phyloP scores from a whole-genome alignment of 2,888 invertebrate species.

The Chrysopilus asiliformis region DNA sequence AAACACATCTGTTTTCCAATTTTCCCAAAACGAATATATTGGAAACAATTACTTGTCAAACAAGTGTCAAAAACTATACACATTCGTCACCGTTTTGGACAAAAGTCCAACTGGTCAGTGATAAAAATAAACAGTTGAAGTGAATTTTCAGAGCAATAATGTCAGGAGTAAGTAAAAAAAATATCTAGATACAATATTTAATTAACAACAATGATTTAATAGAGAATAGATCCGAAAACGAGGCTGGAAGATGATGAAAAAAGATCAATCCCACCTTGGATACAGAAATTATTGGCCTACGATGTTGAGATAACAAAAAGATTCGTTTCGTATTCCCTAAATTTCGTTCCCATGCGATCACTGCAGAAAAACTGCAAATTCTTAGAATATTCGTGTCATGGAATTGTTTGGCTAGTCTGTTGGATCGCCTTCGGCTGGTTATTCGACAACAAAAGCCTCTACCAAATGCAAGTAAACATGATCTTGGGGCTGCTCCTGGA shows the following conservation, averaged over 20 bases:
- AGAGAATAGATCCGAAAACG: no score
- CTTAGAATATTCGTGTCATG: constrained; percentile 67
- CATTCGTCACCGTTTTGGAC: no score
- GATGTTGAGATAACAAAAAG: constrained; percentile 27
- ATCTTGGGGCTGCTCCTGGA: constrained; percentile 67
- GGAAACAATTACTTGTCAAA: no score
- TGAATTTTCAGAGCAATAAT: no score
- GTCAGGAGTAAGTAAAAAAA: no score
- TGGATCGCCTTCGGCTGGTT: constrained; percentile 70
- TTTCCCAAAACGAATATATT: no score
- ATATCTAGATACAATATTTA: no score
- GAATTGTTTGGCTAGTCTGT: constrained; percentile 68
- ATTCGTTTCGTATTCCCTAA: constrained; percentile 24
- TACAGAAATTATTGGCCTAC: constrained; percentile 20
- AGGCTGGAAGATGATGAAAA: constrained; percentile 7
- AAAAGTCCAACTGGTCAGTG: no score
- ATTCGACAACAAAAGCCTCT: constrained; percentile 49
- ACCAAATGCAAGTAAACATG: constrained; percentile 76
- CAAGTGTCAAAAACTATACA: no score
- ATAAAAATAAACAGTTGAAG: no score
- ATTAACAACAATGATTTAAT: no score
- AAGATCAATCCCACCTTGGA: constrained; percentile 7
- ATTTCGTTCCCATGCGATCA: constrained; percentile 25
- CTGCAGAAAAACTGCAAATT: constrained; percentile 27
- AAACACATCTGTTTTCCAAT: no score